Conservation (phyloP, 2,113 vertebrate genomes). For the Poeciliopsis retropinna region DNA sequence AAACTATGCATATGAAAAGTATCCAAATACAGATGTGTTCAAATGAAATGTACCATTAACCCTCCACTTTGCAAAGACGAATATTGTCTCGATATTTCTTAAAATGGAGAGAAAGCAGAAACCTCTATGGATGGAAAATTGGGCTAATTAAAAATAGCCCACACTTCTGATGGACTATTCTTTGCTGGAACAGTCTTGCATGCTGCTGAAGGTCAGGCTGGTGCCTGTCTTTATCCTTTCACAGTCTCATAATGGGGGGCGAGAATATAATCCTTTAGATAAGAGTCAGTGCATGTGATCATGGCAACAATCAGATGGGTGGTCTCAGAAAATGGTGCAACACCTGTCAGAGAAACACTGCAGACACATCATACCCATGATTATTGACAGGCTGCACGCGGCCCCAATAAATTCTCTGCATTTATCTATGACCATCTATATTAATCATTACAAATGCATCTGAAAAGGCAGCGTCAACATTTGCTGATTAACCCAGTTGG, state of each 20-base stretch:
- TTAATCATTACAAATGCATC: not conserved
- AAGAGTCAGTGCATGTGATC: not conserved
- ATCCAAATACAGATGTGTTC: not conserved
- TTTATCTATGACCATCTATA: not conserved
- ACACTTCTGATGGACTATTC: too few species aligned
- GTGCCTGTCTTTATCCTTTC: not conserved
- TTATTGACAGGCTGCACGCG: not conserved
- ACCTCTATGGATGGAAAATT: not conserved
- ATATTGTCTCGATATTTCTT: too few species aligned
- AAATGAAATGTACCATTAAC: not conserved
- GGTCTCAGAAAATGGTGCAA: slow-evolving; percentile 1
- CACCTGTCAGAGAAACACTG: not conserved
- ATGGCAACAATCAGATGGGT: not conserved
- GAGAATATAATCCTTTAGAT: not conserved
- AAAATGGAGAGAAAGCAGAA: not conserved
- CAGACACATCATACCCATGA: not conserved
- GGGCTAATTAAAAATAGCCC: not conserved
- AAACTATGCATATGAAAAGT: not conserved
- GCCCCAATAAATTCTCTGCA: accelerated
- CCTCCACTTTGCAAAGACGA: not conserved
- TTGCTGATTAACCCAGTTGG: slow-evolving; percentile 39
- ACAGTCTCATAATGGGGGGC: not conserved
- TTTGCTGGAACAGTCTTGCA: not conserved
- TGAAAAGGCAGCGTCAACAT: not conserved
- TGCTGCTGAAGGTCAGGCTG: not conserved